Conservation (phyloP, 2,888 invertebrate genomes). For the Icerya purchasi region DNA sequence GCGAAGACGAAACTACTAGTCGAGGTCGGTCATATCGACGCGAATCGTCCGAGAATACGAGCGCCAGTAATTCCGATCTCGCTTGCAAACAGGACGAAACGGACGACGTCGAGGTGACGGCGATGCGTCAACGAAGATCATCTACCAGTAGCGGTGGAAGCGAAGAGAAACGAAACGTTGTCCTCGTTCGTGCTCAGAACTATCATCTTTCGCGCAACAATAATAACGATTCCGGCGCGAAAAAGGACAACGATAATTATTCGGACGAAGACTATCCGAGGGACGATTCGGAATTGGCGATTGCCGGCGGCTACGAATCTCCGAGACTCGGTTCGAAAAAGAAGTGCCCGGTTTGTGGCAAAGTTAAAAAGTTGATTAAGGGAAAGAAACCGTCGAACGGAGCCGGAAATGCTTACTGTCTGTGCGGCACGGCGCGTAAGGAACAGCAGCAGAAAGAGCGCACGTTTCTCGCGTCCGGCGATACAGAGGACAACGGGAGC, state of each 20-base stretch:
- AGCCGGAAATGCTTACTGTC: conserved; percentile 4
- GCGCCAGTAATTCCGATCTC: conserved; percentile 10
- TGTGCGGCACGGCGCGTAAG: conserved; percentile 4
- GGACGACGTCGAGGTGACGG: background rate
- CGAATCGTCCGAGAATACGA: conserved; percentile 10
- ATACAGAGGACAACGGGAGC: background rate
- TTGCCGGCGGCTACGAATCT: conserved; percentile 3
- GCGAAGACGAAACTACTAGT: conserved; percentile 9
- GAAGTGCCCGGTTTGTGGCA: conserved; percentile 9
- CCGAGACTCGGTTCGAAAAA: conserved; percentile 6
- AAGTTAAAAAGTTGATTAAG: conserved; percentile 7
- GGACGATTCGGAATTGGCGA: background rate
- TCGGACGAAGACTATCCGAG: background rate
- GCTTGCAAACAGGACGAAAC: too few species aligned
- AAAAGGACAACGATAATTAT: background rate
- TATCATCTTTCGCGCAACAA: too few species aligned
- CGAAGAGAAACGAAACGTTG: too few species aligned
- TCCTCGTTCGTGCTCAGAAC: too few species aligned
- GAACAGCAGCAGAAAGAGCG: background rate
- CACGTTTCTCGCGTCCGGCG: background rate
- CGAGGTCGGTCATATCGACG: conserved; percentile 1
- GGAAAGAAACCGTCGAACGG: conserved; percentile 1
- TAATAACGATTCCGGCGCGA: background rate
- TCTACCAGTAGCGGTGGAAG: background rate
- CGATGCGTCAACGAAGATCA: background rate